phyloP scores from a whole-genome alignment of 2,888 invertebrate species.

The Dasypolia templi region DNA sequence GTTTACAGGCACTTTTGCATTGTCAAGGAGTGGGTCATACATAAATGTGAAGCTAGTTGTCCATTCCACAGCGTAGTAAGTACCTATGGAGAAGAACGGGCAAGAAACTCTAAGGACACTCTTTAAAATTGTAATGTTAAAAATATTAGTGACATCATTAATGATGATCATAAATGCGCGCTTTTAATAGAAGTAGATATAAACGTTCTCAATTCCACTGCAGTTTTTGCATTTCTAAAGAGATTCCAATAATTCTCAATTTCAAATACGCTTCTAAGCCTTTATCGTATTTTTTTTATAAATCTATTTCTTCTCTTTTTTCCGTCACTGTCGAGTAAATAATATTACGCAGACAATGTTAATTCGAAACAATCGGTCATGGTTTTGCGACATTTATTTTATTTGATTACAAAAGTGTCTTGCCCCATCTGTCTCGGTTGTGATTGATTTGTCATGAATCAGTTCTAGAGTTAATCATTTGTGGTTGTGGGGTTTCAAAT shows the following conservation, averaged over 20 bases:
- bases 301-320: conserved; percentile 22
- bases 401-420: conserved; percentile 31
- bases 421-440: conserved; percentile 17
- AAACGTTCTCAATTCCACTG: not conserved
- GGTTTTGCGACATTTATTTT: conserved; percentile 44
- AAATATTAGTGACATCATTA: too few species aligned
- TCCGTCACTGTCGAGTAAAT: conserved; percentile 50
- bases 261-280: not conserved
- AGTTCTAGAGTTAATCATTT: conserved; percentile 24
- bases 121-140: too few species aligned
- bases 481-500: conserved; percentile 19
- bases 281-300: conserved; percentile 2
- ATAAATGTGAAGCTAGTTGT: too few species aligned
- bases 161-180: too few species aligned
- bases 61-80: too few species aligned
- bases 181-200: too few species aligned
- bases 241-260: not conserved
- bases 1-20: too few species aligned
- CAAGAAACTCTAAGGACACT: too few species aligned
- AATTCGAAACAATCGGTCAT: conserved; percentile 21
- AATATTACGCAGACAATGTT: conserved; percentile 46
- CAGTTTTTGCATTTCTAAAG: too few species aligned
- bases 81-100: too few species aligned
- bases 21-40: too few species aligned
- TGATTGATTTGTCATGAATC: conserved; percentile 52